Evolutionary conservation across 2,113 vertebrate genomes (phyloP), one percentile per base, ranked within the genome.

Genomic region (Anolis sagrei): DNA sequence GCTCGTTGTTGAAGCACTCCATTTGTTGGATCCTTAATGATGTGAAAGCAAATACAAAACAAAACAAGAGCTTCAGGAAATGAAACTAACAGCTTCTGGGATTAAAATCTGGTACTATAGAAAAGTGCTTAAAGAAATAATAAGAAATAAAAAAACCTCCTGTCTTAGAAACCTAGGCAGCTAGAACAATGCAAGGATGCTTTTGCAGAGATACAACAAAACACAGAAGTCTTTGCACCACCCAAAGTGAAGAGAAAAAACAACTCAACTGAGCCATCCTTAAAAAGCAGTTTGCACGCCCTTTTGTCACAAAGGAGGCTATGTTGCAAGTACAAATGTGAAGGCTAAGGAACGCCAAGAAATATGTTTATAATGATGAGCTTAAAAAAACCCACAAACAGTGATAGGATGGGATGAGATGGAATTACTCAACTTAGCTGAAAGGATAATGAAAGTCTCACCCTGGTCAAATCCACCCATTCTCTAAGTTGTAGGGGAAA

Each of bases 381-480:
- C 36, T 80, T 9, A 44, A 48, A 75, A 85, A 83, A 48, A 68
- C 19, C 70, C 18, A 49, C 64, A 72, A 72, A 77, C 29, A 54
- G 29, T 29, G 83, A 34, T 34, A 32, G 61, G 74, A 16, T 61
- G 75, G 44, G 39, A 58, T 34, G 69, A 44, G 54, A 83, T 32
- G 54, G 58, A 88, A 82, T 91, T 92, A 83, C 92, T 87, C 88
- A 93, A 90, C 70, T 44, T 77, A 84, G 90, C 79, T 80, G 76
- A 68, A 92, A 87, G 85, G 54, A 51, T 84, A 89, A 81, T 72
- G 77, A 86, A 91, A 73, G 80, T 79, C 25, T 88, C 9, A 68
- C 79, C 87, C 84, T 74, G 79, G 77, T 51, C 81, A 83, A 81
- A 91, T 82, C 92, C 92, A 91, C 94, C 93, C 91, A 86, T 90